phyloP scores from a whole-genome alignment of 2,888 invertebrate species.

The Dicyrtoma fusca region DNA sequence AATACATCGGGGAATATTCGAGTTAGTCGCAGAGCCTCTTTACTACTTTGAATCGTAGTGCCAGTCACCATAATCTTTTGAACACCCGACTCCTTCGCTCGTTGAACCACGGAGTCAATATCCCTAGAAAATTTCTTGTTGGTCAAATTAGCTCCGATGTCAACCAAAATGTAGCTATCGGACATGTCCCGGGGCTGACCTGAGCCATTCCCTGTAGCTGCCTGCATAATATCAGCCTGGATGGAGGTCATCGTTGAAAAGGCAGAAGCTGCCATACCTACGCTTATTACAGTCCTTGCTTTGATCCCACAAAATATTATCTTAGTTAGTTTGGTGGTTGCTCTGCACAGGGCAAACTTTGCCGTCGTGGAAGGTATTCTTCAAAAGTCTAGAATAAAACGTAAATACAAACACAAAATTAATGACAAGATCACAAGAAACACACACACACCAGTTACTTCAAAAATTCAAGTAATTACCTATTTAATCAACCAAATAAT shows the following conservation, averaged over 20 bases:
- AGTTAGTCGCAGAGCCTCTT: conserved; percentile 85
- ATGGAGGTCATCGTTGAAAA: conserved; percentile 10
- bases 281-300: too few relatives aligned
- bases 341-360: too few relatives aligned
- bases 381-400: too few relatives aligned
- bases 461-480: too few relatives aligned
- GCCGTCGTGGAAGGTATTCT: too few relatives aligned
- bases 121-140: conserved; percentile 92
- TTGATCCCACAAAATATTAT: too few relatives aligned
- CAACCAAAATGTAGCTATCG: conserved; percentile 88
- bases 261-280: conserved; percentile 18
- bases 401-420: too few relatives aligned
- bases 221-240: neutral
- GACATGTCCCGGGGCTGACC: conserved; percentile 37
- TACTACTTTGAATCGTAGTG: conserved; percentile 83
- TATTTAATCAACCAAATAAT: too few relatives aligned
- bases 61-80: conserved; percentile 94
- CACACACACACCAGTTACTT: too few relatives aligned
- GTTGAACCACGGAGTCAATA: conserved; percentile 85
- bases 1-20: conserved; percentile 87
- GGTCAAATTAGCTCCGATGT: conserved; percentile 89
- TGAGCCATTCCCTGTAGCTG: too few relatives aligned
- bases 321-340: too few relatives aligned
- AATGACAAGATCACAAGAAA: too few relatives aligned
- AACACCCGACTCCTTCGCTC: conserved; percentile 91